Evolutionary conservation across 2,888 invertebrate species (phyloP).

Genomic region (Harpalus rufipes): DNA sequence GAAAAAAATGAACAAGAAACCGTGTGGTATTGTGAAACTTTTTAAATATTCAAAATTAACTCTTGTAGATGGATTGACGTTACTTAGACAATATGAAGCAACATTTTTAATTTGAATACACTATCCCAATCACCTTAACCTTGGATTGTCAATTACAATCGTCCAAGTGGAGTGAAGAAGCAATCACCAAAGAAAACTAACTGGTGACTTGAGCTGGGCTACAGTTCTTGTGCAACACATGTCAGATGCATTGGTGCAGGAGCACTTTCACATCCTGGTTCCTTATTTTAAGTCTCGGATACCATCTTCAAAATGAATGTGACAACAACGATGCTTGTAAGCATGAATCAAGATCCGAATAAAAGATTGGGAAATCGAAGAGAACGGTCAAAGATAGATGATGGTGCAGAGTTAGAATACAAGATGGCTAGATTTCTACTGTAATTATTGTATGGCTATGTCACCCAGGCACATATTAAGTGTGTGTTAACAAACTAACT

Average conservation of each 20-base stretch:
- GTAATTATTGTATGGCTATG: no score
- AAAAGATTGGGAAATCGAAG: no score
- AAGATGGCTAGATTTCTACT: no score
- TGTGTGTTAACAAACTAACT: no score
- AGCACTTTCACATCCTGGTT: slow-evolving; percentile 45
- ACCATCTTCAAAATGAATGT: slow-evolving; percentile 15
- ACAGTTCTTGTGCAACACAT: slow-evolving; percentile 28
- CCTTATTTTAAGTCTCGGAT: slow-evolving; percentile 19
- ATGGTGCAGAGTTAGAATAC: no score
- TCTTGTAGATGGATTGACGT: neutral
- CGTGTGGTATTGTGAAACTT: neutral
- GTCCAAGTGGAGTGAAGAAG: neutral
- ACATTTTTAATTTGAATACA: slow-evolving; percentile 34
- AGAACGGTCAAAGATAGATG: no score
- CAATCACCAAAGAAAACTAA: neutral
- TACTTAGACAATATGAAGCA: slow-evolving; percentile 27
- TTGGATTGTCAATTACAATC: slow-evolving; percentile 2
- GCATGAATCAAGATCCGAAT: no score
- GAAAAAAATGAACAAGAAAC: neutral
- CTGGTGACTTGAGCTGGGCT: neutral
- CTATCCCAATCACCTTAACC: slow-evolving; percentile 40
- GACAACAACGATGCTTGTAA: neutral
- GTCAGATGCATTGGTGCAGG: slow-evolving; percentile 17
- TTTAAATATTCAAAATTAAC: neutral
- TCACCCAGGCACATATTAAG: no score